These are phyloP conservation scores for Apeira syringaria DNA, from an alignment of 2,888 invertebrate genomes.

Conservation along the genomic window DNA sequence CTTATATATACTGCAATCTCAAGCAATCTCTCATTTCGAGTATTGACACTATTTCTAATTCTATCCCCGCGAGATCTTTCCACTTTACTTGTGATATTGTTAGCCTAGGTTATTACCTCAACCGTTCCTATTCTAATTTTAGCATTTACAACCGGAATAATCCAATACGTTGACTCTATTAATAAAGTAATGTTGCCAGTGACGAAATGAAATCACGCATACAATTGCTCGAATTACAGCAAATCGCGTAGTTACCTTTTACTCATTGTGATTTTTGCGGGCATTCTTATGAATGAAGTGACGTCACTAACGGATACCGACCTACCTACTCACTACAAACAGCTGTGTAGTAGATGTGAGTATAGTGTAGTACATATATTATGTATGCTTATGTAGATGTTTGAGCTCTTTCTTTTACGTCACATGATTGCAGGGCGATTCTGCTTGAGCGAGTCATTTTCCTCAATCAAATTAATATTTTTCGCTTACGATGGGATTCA, in stretches of 20 bases:
- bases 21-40: too few relatives aligned
- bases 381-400: slow-evolving; percentile 46
- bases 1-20: too few relatives aligned
- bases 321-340: slow-evolving; percentile 30
- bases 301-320: slow-evolving; percentile 62
- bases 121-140: too few relatives aligned
- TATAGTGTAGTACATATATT: slow-evolving; percentile 23
- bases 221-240: slow-evolving; percentile 16
- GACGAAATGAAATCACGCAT: slow-evolving; percentile 7
- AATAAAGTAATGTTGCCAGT: slow-evolving; percentile 10
- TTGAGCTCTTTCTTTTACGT: slow-evolving; percentile 74
- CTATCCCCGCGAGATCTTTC: too few relatives aligned
- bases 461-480: too few relatives aligned
- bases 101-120: too few relatives aligned
- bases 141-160: neutral
- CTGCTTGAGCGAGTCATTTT: slow-evolving; percentile 1
- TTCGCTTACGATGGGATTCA: too few relatives aligned
- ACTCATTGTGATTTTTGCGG: slow-evolving; percentile 57
- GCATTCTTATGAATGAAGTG: slow-evolving; percentile 68
- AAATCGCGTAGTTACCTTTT: slow-evolving; percentile 26
- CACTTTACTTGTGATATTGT: too few relatives aligned
- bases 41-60: too few relatives aligned
- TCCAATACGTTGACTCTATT: slow-evolving; percentile 4
- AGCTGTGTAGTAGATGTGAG: slow-evolving; percentile 40
- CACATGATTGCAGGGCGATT: slow-evolving; percentile 49